Base-by-base conservation (phyloP, 2,113 vertebrate species). In the Cnemophilus loriae region DNA sequence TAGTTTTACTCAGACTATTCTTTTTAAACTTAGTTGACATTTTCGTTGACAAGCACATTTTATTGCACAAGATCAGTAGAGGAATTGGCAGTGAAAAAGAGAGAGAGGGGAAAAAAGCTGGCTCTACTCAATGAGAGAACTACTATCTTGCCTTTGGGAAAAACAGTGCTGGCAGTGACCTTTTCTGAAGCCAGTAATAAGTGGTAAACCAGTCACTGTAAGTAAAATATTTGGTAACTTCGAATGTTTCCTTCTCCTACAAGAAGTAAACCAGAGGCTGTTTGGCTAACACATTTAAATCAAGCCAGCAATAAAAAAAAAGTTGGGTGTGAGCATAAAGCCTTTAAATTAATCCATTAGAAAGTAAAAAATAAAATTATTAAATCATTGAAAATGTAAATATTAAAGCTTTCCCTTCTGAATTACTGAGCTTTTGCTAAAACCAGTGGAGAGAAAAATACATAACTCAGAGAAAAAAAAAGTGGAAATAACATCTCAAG, bases 11-110 rank as follows among this genome's bases (percentile, higher is more conserved):
- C 97, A 97, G 97, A 97, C 97, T 98, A 96, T 97, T 97, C 97
- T 98, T 98, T 98, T 98, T 98, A 98, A 98, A 98, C 97, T 98
- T 97, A 93, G 95, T 96, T 98, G 98, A 98, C 98, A 97, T 97
- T 97, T 98, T 96, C 47, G 42, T 98, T 98, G 98, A 98, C 98
- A 98, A 97, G 98, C 89, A 95, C 52, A 96, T 97, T 98, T 98
- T 98, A 94, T 95, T 98, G 93, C 95, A 96, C 84, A 97, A 96
- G 97, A 98, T 97, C 96, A 96, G 97, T 96, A 95, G 97, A 92
- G 91, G 96, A 97, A 95, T 80, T 96, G 97, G 96, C 95, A 98
- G 91, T 41, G 59, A 74, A 92, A 95, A 93, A 95, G 63, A 94
- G 93, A 89, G 39, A 78, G 60, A 70, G 21, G 89, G 93, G 47